Conservation (phyloP, 2,113 vertebrate genomes). For the Equus przewalskii region DNA sequence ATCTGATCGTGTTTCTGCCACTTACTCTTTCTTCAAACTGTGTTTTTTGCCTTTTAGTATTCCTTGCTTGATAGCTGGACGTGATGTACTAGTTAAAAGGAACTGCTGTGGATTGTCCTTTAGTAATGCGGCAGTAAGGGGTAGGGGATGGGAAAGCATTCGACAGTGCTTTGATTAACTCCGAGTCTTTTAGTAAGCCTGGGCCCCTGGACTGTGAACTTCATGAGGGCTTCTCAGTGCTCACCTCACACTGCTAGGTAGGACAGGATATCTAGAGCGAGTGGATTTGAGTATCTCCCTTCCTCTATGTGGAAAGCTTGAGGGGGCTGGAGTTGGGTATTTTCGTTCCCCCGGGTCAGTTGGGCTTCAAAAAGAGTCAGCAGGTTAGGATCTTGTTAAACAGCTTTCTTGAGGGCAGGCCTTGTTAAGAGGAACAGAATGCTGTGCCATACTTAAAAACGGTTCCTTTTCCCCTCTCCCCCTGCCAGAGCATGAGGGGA, state of each 20-base stretch:
- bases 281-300: neutral
- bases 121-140: too few species aligned
- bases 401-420: neutral
- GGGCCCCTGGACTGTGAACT: too few species aligned
- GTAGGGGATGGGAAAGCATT: neutral
- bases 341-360: neutral
- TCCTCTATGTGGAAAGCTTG: neutral
- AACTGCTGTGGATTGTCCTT: neutral
- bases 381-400: neutral
- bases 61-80: neutral
- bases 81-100: neutral
- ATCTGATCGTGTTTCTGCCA: too few species aligned
- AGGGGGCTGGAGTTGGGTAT: neutral
- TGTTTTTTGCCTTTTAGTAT: neutral
- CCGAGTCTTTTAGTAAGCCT: neutral
- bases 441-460: neutral
- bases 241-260: neutral
- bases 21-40: neutral
- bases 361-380: neutral
- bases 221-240: neutral
- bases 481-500: neutral
- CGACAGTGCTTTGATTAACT: neutral
- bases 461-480: neutral
- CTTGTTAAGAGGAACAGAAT: neutral
- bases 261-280: too few species aligned